Evolutionary conservation across 2,888 invertebrate genomes (phyloP).

Genomic region (Scaptodrosophila latifasciaeformis): DNA sequence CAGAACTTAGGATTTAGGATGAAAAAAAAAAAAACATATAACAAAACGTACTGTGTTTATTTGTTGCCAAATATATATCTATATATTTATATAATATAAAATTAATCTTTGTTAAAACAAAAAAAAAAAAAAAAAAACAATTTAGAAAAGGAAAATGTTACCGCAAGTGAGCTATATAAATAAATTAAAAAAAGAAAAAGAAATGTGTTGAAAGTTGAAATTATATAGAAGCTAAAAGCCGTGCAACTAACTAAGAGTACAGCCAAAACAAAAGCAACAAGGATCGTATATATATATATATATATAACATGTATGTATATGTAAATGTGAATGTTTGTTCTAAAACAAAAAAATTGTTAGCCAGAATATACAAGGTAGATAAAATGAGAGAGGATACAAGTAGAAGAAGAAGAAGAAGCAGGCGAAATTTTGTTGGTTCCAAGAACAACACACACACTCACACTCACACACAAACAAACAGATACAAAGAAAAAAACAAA

Average conservation of each 20-base stretch:
- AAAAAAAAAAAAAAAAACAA: conserved; percentile 18
- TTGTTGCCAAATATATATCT: conserved; percentile 74
- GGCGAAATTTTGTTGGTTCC: conserved; percentile 61
- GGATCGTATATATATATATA: conserved; percentile 10
- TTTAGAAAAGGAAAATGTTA: no score
- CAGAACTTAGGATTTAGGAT: conserved; percentile 7
- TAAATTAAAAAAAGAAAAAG: no score
- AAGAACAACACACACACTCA: conserved; percentile 50
- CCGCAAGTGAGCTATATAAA: no score
- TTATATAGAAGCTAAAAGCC: conserved; percentile 44
- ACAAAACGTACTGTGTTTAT: conserved; percentile 75
- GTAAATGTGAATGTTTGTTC: conserved; percentile 49
- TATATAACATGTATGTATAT: conserved; percentile 27
- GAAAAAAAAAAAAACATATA: conserved; percentile 37
- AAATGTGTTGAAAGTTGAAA: conserved; percentile 23
- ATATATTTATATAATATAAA: conserved; percentile 47
- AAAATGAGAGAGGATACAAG: background rate
- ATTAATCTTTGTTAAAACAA: conserved; percentile 36
- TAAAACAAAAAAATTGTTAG: conserved; percentile 31
- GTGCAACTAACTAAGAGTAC: conserved; percentile 22
- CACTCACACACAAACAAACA: conserved; percentile 34
- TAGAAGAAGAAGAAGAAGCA: conserved; percentile 40
- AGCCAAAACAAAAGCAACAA: background rate
- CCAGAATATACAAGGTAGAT: conserved; percentile 25
- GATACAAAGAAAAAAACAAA: conserved; percentile 29